These are phyloP conservation scores for Psilopogon haemacephalus DNA, from an alignment of 2,113 vertebrate genomes.

Conservation along the genomic window DNA sequence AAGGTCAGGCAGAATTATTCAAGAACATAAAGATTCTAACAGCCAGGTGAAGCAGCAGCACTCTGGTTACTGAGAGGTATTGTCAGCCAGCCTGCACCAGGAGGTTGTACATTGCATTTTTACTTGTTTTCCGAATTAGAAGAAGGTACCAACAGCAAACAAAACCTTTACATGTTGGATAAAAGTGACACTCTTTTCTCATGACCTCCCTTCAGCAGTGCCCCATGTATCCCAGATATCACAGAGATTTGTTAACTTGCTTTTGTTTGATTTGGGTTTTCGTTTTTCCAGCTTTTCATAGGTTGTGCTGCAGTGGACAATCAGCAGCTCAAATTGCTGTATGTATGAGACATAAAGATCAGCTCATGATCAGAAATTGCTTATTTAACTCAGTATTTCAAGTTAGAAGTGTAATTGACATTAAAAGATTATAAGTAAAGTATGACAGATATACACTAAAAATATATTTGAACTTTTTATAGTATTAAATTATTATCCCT, in stretches of 20 bases:
- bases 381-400: not conserved
- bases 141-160: not conserved
- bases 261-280: too few relatives aligned
- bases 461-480: not conserved
- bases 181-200: not conserved
- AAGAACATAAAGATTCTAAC: not conserved
- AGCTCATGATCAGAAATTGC: not conserved
- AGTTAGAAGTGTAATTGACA: not conserved
- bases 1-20: not conserved
- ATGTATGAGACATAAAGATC: not conserved
- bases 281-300: not conserved
- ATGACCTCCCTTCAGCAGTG: not conserved
- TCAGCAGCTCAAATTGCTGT: not conserved
- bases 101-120: not conserved
- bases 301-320: not conserved
- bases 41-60: not conserved
- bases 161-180: not conserved
- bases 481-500: not conserved
- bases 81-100: not conserved
- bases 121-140: not conserved
- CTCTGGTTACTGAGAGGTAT: not conserved
- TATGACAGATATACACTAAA: too few relatives aligned
- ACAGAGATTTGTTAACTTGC: too few relatives aligned
- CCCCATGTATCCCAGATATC: too few relatives aligned
- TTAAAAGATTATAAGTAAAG: not conserved